Evolutionary conservation across 2,888 invertebrate species (phyloP).

Genomic region (Amphipoea lucens): DNA sequence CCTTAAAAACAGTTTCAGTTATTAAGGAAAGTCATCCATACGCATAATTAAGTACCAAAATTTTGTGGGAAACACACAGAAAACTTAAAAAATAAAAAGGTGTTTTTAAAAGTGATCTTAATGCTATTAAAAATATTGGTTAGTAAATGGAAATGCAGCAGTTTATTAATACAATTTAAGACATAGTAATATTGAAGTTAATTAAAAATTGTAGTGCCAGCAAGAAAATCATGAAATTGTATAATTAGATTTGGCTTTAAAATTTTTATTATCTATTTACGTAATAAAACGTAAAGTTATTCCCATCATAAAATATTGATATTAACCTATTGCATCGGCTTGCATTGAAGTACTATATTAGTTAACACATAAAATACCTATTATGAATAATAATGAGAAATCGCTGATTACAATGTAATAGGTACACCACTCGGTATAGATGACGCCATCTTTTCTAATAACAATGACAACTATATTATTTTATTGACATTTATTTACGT

Average conservation of each 20-base stretch:
- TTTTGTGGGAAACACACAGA: neutral
- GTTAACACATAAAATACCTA: conserved; percentile 52
- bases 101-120: neutral
- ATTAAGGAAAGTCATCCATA: neutral
- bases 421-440: conserved; percentile 6
- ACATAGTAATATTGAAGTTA: neutral
- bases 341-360: conserved; percentile 30
- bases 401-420: conserved; percentile 39
- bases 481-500: conserved; percentile 50
- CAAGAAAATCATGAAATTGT: neutral
- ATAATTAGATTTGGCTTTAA: neutral
- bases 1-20: neutral
- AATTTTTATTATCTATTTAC: conserved; percentile 19
- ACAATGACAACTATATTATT: conserved; percentile 46
- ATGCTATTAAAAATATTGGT: neutral
- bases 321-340: conserved; percentile 25
- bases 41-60: neutral
- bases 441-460: conserved; percentile 40
- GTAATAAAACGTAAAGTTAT: conserved; percentile 35
- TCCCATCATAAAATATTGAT: conserved; percentile 16
- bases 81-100: neutral
- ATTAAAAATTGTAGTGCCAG: neutral
- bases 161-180: too few species aligned
- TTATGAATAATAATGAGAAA: conserved; percentile 48
- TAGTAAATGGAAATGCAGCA: neutral